Base-by-base conservation (phyloP, 2,888 invertebrate genomes). In the Zygogramma bicolorata region DNA sequence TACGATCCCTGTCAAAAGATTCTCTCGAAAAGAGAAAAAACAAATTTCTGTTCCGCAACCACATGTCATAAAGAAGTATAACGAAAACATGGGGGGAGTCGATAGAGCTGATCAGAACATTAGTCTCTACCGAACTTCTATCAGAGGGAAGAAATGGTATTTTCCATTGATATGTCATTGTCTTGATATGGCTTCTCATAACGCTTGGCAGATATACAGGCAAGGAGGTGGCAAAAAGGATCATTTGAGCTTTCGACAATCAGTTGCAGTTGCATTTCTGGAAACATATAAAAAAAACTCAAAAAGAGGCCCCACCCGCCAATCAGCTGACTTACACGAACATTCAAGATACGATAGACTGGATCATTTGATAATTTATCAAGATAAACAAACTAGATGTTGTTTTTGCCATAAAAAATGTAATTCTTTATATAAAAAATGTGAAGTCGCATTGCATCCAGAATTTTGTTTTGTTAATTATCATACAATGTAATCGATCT, bases 121-220 rank as follows among this genome's bases (percentile, higher is more conserved):
- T 74, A 80, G 77, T 61, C 68, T 79, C 3, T 81, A 81, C 66
- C 61, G 77, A 62, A 68, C 69, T 20, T 60, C 65, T 2, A 79
- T 81, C 0, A 73, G 81, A 67, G 80, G 79, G 13, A 81, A 81
- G 69, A 81, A 82, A 38, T 80, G 79, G 77, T 81, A 82, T 73
- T 80, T 81, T 65, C 75, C 77, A 27, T 62, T 81, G 20, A 65
- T 81, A 46, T 58, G 70, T 38, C 75, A 81, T 40, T 68, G 46
- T 42, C 29, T 81, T 31, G 78, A 81, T 70, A 74, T 76, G 74
- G 76, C 76, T 25, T 71, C 68, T 63, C 81, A 80, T 49, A 83
- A 81, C 65, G 67, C 77, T 10, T 79, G 80, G 79, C 77, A 75
- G 49, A 38, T 80, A 22, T 73, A 80, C 61, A n/a, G n/a, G n/a